Conservation (phyloP, 2,113 vertebrate species). For the Microtus ochrogaster region DNA sequence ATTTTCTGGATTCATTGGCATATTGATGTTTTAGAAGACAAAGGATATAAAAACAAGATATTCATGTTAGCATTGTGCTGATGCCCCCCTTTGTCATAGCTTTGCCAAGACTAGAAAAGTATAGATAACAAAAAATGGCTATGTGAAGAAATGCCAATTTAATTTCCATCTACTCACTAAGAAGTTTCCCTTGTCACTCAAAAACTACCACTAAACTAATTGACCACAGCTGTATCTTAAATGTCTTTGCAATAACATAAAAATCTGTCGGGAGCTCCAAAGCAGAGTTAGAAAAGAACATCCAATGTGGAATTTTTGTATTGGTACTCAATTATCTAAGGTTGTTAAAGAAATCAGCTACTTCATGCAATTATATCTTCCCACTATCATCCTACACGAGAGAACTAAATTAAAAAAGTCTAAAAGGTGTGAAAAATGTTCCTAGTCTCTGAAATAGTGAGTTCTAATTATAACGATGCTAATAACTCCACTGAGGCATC, state of each 20-base stretch:
- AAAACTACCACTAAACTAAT: slow-evolving; percentile 15
- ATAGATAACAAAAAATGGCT: not conserved
- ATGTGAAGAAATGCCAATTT: not conserved
- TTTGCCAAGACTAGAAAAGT: not conserved
- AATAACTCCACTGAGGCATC: slow-evolving; percentile 52
- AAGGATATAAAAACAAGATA: slow-evolving; percentile 14
- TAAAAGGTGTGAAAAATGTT: slow-evolving; percentile 61
- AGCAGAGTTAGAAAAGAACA: not conserved
- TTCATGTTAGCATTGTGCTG: slow-evolving; percentile 9
- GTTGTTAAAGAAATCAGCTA: slow-evolving; percentile 48
- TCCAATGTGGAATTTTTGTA: slow-evolving; percentile 45
- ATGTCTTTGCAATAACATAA: not conserved
- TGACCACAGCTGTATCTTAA: not conserved
- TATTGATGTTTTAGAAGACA: slow-evolving; percentile 10
- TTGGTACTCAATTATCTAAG: slow-evolving; percentile 52
- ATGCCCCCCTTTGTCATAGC: not conserved
- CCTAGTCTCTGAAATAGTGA: slow-evolving; percentile 48
- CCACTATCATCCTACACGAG: slow-evolving; percentile 33
- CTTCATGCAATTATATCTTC: slow-evolving; percentile 71
- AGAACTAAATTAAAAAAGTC: slow-evolving; percentile 63
- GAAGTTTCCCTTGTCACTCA: not conserved
- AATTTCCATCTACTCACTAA: not conserved
- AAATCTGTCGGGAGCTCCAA: slow-evolving; percentile 27
- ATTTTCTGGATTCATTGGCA: slow-evolving; percentile 4
- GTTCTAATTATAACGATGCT: slow-evolving; percentile 50